Percentiles rank a stretch among this genome's conserved stretches.
Conservation (phyloP, 2,113 vertebrate species). For the Clarias magur region DNA sequence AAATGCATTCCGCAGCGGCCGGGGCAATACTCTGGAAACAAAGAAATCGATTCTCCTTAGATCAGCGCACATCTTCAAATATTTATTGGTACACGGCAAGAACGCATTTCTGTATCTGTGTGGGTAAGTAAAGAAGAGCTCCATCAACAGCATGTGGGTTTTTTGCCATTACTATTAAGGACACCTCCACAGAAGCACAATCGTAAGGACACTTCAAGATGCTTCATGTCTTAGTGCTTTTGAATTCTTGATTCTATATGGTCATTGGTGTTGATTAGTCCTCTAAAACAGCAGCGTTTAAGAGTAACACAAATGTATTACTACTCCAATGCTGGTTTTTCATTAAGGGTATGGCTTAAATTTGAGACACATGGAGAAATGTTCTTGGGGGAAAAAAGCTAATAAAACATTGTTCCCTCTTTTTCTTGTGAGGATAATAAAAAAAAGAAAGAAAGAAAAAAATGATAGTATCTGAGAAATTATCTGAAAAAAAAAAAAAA, state of each 20-base stretch:
- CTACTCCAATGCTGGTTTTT: too few relatives aligned
- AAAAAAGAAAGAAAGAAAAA: too few relatives aligned
- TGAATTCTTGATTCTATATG: not conserved
- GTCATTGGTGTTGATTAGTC: not conserved
- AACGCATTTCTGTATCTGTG: not conserved
- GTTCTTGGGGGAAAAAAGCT: too few relatives aligned
- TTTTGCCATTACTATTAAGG: not conserved
- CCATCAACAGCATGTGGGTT: constrained; percentile 51
- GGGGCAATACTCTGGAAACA: constrained; percentile 45
- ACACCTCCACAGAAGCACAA: not conserved
- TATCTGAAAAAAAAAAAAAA: too few relatives aligned
- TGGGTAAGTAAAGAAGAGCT: constrained; percentile 46
- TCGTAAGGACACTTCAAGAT: not conserved
- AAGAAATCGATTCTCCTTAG: constrained; percentile 46
- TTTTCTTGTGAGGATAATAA: too few relatives aligned
- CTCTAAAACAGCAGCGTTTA: not conserved
- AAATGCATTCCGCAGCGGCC: constrained; percentile 37
- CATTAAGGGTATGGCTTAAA: too few relatives aligned
- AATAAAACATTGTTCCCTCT: too few relatives aligned
- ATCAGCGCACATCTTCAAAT: constrained; percentile 40
- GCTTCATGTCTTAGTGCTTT: not conserved
- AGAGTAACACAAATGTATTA: too few relatives aligned
- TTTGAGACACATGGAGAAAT: too few relatives aligned
- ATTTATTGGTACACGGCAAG: constrained; percentile 3
- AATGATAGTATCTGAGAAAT: too few relatives aligned